Base-by-base conservation (phyloP, 2,888 invertebrate genomes). In the Lepidochrysops patricia region DNA sequence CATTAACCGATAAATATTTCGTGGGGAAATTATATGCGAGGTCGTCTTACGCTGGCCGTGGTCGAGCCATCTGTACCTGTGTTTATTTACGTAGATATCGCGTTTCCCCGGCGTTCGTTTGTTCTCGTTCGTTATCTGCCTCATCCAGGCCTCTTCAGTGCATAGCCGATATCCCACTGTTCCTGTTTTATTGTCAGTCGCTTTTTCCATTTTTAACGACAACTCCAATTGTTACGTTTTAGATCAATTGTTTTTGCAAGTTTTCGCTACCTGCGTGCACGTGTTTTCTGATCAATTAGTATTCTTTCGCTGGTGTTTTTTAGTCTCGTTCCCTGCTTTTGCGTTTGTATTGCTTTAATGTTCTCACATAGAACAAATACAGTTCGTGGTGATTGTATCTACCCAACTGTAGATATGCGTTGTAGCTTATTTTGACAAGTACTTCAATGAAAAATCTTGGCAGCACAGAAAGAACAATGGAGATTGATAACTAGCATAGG, bases 111-210 rank as follows among this genome's bases (percentile, higher is more conserved):
- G 64, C 60, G 50, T 62, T 64, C 60, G 60, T 63, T 64, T 62
- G 63, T 63, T 65, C 61, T 43, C 62, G 57, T 64, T 64, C 58
- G 57, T 66, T 63, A 63, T 62, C 60, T 59, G 43, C 54, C 57
- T 62, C 60, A 64, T 60, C 60, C 63, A 61, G 57, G 59, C 54
- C 60, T 52, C 54, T 61, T 58, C 60, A 61, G 58, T 49, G 49
- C 54, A 62, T 57, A 50, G 37, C 57, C 43, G 25, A 57, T 49
- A 27, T 34, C n/a, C 23, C 34, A 13, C 34, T 35, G 54, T 35
- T 58, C 29, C 29, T 58, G n/a, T 58, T 58, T 50, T 26, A 25
- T 58, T 34, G 49, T 58, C 15, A 29, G 9, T 2, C 15, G 54
- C 29, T 54, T 54, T 27, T 54, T 54, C 29, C 29, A 29, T 19